Conservation (phyloP, 2,113 vertebrate species). For the Garra rufa region DNA sequence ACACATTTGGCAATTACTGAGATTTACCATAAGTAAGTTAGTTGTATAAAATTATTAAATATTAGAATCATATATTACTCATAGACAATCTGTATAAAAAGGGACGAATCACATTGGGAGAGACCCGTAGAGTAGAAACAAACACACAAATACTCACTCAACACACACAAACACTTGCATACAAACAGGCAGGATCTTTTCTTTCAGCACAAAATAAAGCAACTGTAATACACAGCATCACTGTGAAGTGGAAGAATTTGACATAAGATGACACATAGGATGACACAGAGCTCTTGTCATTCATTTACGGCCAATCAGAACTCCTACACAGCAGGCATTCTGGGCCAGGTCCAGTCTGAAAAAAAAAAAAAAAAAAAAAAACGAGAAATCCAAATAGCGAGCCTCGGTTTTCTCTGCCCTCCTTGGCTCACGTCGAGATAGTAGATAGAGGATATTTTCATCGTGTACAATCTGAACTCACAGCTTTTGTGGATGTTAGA, state of each 20-base stretch:
- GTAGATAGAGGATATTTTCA: slow-evolving; percentile 55
- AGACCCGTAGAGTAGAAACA: slow-evolving; percentile 76
- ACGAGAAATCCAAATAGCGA: slow-evolving; percentile 68
- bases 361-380: slow-evolving; percentile 58
- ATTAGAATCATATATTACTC: slow-evolving; percentile 86
- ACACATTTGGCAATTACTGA: slow-evolving; percentile 76
- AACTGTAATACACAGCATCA: slow-evolving; percentile 46
- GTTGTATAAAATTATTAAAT: slow-evolving; percentile 87
- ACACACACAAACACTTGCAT: slow-evolving; percentile 27
- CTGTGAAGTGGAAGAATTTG: slow-evolving; percentile 48
- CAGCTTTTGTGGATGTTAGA: slow-evolving; percentile 80
- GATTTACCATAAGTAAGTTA: slow-evolving; percentile 80
- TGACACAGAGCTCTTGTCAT: slow-evolving; percentile 55
- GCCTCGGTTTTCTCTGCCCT: slow-evolving; percentile 64
- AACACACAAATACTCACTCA: slow-evolving; percentile 19
- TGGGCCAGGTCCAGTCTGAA: slow-evolving; percentile 60
- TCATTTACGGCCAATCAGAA: slow-evolving; percentile 66
- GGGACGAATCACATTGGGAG: slow-evolving; percentile 76
- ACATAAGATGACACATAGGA: slow-evolving; percentile 56
- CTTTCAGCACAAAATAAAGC: slow-evolving; percentile 56
- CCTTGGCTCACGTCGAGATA: slow-evolving; percentile 57
- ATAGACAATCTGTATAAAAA: slow-evolving; percentile 83
- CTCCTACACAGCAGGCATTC: slow-evolving; percentile 79
- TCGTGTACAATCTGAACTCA: slow-evolving; percentile 73
- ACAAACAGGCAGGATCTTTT: slow-evolving; percentile 36